Conservation (phyloP, 2,797 vertebrate species). For the Setipinna tenuifilis region DNA sequence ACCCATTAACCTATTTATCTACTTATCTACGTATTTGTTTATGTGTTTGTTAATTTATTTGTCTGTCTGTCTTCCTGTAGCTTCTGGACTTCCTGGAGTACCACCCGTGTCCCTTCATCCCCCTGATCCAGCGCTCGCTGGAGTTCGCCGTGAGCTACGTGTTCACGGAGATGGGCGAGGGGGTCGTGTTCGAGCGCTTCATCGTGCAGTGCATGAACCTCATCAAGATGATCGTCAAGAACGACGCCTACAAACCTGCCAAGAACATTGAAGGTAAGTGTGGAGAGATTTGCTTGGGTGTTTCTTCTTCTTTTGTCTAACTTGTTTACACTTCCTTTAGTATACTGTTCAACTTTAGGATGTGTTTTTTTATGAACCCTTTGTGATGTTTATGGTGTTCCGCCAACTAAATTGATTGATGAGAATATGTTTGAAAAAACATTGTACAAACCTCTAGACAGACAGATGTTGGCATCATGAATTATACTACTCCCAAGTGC, state of each 20-base stretch:
- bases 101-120: conserved; percentile 90
- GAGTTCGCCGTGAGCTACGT: conserved; percentile 94
- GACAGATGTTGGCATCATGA: not conserved
- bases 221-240: conserved; percentile 98
- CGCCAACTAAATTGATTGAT: no score
- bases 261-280: conserved; percentile 93
- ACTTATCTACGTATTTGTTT: no score
- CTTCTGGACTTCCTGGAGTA: conserved; percentile 94
- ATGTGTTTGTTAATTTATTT: no score
- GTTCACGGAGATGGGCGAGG: conserved; percentile 91
- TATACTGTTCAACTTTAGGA: not conserved
- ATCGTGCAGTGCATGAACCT: conserved; percentile 98
- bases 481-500: not conserved
- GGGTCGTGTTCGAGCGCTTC: conserved; percentile 91
- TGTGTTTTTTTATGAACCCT: no score
- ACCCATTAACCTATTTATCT: no score
- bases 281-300: not conserved
- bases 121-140: conserved; percentile 90
- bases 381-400: no score
- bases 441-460: not conserved
- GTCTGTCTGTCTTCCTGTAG: conserved; percentile 58
- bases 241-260: conserved; percentile 91
- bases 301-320: not conserved
- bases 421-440: no score
- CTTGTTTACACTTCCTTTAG: not conserved